Base-by-base conservation (phyloP, 2,888 invertebrate genomes). In the Acleris emargana region DNA sequence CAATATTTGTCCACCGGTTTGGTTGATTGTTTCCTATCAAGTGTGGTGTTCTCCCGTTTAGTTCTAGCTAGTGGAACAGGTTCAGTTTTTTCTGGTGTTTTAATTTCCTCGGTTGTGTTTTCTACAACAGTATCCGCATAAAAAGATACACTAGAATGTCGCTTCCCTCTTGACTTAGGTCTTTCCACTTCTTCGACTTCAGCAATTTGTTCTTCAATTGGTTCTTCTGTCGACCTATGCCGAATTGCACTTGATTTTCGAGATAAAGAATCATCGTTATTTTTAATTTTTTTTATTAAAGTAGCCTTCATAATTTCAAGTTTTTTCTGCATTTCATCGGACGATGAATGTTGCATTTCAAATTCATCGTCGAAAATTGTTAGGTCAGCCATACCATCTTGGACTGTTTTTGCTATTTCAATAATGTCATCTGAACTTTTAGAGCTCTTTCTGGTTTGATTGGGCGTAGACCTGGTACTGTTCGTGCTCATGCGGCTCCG, bases 351-450 rank as follows among this genome's bases (percentile, higher is more conserved):
- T 61, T 78, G 76, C 2, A 77, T 73, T 51, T 80, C 80, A 4
- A 83, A 68, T 11, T 86, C 84, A 0, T 89, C 85, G 45, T 89
- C 89, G 52, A 79, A 85, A 47, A 92, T 85, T 3, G 88, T 81
- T 22, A 93, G 81, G 43, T 91, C 89, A 1, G 94, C 93, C 83
- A 94, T 90, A 25, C 94, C 93, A 49, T 94, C 93, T 83, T 93
- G 93, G 0, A 94, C 93, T 18, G 89, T 93, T 79, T 94, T 93
- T 1, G 93, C 91, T 11, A 94, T 83, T 55, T 93, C 93, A 50
- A 87, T 80, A 7, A 93, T 85, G 17, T 90, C 89, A n/a, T 89
- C 93, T 1, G 87, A 82, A 4, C 76, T 76, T 75, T 87, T 91
- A 2, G 87, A 88, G 63, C 70, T 80, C 62, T 87, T 88, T 67